These are phyloP conservation scores for Burhinus bistriatus DNA, from an alignment of 2,113 vertebrate genomes.

Conservation along the genomic window DNA sequence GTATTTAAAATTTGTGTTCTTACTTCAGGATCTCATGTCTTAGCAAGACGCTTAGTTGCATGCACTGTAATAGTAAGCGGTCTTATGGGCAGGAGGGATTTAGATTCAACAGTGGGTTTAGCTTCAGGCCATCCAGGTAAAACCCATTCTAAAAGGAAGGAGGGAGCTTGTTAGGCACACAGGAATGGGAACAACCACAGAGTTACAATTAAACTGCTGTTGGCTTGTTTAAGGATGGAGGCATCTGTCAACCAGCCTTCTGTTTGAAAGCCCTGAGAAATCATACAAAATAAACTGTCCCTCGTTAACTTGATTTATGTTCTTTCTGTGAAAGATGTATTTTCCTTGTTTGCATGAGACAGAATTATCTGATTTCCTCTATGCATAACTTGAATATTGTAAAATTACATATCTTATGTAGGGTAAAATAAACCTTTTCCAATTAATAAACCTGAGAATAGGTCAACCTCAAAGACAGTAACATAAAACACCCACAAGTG, in stretches of 20 bases:
- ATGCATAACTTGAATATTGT: background rate
- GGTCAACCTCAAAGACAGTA: conserved; percentile 48
- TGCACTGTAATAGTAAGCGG: fast-evolving
- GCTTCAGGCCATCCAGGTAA: background rate
- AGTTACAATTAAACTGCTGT: background rate
- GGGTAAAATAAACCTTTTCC: conserved; percentile 45
- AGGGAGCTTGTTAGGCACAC: background rate
- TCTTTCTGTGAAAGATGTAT: conserved; percentile 14
- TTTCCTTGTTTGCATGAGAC: conserved; percentile 12
- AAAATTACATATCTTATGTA: conserved; percentile 24
- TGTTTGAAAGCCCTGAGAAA: conserved; percentile 20
- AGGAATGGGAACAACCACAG: background rate
- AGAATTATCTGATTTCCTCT: background rate
- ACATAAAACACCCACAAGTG: conserved; percentile 50
- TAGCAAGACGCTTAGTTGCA: background rate
- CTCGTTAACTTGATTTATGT: conserved; percentile 30
- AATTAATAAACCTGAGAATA: conserved; percentile 50
- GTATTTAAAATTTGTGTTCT: background rate
- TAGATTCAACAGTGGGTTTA: background rate
- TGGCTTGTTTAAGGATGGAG: conserved; percentile 9
- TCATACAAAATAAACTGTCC: conserved; percentile 12
- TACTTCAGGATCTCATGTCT: background rate
- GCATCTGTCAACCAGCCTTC: conserved; percentile 13
- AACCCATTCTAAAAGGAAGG: background rate
- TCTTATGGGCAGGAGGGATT: background rate